Percentiles rank a stretch among this genome's conserved stretches.
phyloP scores from a whole-genome alignment of 2,888 invertebrate genomes.

The Erpobdella octoculata region DNA sequence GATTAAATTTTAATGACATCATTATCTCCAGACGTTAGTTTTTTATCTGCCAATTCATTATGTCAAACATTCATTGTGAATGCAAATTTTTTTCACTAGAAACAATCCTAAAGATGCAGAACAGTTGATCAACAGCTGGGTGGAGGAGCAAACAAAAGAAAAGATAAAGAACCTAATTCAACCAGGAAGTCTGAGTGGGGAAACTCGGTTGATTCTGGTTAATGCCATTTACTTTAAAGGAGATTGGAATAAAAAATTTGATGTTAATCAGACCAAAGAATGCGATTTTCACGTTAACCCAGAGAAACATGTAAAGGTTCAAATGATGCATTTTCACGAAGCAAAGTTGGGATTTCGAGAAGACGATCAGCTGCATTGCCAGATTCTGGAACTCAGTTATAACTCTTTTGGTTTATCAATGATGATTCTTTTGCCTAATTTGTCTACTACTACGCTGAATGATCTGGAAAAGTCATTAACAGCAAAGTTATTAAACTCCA shows the following conservation, averaged over 20 bases:
- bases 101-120: background rate
- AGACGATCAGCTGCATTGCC: background rate
- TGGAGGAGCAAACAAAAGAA: constrained; percentile 67
- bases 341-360: background rate
- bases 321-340: constrained; percentile 10
- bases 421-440: constrained; percentile 36
- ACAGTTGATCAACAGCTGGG: constrained; percentile 68
- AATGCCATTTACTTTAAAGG: constrained; percentile 52
- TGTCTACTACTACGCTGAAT: constrained; percentile 10
- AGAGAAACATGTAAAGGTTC: background rate
- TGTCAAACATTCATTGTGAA: too few species aligned
- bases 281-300: constrained; percentile 58
- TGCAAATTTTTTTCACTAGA: constrained; percentile 3
- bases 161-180: constrained; percentile 70
- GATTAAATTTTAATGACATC: too few species aligned
- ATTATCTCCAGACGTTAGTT: too few species aligned
- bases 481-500: constrained; percentile 12
- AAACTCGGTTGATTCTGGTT: constrained; percentile 47
- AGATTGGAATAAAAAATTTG: constrained; percentile 55
- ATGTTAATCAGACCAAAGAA: constrained; percentile 57
- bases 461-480: constrained; percentile 30
- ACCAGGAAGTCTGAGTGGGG: constrained; percentile 49
- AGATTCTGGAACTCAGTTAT: constrained; percentile 64
- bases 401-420: constrained; percentile 37
- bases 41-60: too few species aligned